phyloP scores from a whole-genome alignment of 2,113 vertebrate species.

The Peromyscus maniculatus region DNA sequence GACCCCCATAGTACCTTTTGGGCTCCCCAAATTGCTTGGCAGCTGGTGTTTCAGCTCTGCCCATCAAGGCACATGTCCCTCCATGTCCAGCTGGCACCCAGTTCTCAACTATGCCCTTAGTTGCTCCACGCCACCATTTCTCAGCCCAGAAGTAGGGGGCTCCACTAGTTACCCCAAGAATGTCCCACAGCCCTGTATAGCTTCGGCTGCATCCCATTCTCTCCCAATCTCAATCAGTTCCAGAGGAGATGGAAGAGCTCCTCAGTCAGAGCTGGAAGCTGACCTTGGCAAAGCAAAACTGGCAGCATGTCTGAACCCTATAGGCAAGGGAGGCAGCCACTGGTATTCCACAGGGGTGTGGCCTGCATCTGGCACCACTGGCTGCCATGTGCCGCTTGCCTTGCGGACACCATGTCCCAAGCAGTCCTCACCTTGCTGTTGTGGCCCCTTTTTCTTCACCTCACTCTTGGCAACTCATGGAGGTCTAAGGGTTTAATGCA shows the following conservation, averaged over 20 bases:
- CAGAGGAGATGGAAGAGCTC: background rate
- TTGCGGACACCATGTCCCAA: background rate
- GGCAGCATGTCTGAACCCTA: background rate
- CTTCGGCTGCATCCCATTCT: background rate
- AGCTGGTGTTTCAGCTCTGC: background rate
- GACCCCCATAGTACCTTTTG: background rate
- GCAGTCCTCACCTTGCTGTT: background rate
- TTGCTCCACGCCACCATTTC: too few relatives aligned
- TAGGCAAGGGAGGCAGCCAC: background rate
- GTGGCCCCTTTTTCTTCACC: background rate
- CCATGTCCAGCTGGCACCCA: background rate
- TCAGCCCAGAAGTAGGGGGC: background rate
- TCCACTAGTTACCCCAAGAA: background rate
- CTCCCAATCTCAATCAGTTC: background rate
- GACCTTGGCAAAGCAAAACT: background rate
- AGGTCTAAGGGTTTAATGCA: background rate
- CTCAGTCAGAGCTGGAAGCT: background rate
- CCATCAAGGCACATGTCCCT: background rate
- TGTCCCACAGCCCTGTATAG: background rate
- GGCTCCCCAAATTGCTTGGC: background rate
- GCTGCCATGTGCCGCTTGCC: fast-evolving
- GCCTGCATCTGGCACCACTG: background rate
- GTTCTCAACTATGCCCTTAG: background rate
- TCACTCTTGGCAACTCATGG: background rate
- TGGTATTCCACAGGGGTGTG: background rate